A percentile compares a stretch with the other conserved stretches of the same genome.
Evolutionary conservation across 2,797 vertebrate genomes (phyloP).

Genomic region (Sparidentex hasta): DNA sequence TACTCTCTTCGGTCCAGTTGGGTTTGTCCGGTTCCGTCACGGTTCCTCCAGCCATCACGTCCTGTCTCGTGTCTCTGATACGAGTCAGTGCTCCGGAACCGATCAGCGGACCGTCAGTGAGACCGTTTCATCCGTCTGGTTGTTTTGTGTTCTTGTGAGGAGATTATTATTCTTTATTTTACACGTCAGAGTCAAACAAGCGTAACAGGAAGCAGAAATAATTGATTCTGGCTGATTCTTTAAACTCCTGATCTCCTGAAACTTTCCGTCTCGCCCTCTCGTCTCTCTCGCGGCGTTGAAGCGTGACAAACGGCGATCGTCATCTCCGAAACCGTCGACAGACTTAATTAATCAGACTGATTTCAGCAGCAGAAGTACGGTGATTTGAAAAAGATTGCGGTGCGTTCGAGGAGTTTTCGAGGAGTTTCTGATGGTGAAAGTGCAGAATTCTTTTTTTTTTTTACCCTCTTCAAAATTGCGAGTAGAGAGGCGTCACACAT

Average conservation of each 20-base stretch:
- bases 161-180: neutral
- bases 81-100: neutral
- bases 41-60: no score
- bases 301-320: constrained; percentile 26
- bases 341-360: constrained; percentile 61
- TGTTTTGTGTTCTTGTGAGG: no score
- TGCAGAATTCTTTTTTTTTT: constrained; percentile 7
- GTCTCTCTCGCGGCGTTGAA: neutral
- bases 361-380: constrained; percentile 55
- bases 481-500: constrained; percentile 19
- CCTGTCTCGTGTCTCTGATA: neutral
- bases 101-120: neutral
- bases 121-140: neutral
- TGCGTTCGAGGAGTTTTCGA: constrained; percentile 54
- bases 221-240: neutral
- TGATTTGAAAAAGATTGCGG: constrained; percentile 59
- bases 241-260: no score
- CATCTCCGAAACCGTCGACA: constrained; percentile 24
- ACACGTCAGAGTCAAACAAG: neutral
- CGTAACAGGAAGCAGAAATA: neutral
- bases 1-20: neutral
- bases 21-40: no score
- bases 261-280: no score
- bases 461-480: constrained; percentile 33
- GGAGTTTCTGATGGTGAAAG: constrained; percentile 59